These are phyloP conservation scores for Hemibagrus wyckioides DNA, from an alignment of 2,113 vertebrate genomes.

Conservation along the genomic window DNA sequence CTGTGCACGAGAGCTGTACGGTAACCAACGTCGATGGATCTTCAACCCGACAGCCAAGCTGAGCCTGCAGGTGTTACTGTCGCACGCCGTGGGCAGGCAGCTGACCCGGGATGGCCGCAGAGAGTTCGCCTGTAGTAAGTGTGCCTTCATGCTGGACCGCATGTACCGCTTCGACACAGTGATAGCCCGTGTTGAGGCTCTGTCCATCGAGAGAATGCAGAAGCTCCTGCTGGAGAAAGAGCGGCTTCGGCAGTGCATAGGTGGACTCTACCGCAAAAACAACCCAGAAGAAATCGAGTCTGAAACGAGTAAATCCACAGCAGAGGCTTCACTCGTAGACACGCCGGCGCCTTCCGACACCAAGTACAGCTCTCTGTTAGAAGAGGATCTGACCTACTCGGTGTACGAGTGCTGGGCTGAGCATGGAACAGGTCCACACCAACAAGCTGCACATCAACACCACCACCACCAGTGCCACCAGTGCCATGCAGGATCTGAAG, in stretches of 20 bases:
- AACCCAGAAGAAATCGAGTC: slow-evolving; percentile 64
- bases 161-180: slow-evolving; percentile 95
- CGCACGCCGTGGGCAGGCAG: slow-evolving; percentile 86
- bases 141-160: slow-evolving; percentile 94
- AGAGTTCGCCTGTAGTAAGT: slow-evolving; percentile 97
- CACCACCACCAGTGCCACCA: slow-evolving; percentile 66
- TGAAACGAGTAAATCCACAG: slow-evolving; percentile 31
- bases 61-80: slow-evolving; percentile 91
- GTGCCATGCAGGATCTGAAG: slow-evolving; percentile 72
- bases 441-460: slow-evolving; percentile 41
- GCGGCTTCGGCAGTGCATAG: slow-evolving; percentile 86
- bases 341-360: slow-evolving; percentile 75
- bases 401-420: slow-evolving; percentile 89
- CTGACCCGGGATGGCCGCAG: slow-evolving; percentile 84
- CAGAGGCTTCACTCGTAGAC: slow-evolving; percentile 70
- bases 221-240: slow-evolving; percentile 90
- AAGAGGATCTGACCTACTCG: slow-evolving; percentile 87
- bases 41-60: slow-evolving; percentile 90
- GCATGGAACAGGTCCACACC: slow-evolving; percentile 62
- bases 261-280: slow-evolving; percentile 82
- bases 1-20: slow-evolving; percentile 91
- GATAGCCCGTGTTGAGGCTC: slow-evolving; percentile 91
- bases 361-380: slow-evolving; percentile 81
- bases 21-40: slow-evolving; percentile 97
- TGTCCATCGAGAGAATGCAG: slow-evolving; percentile 90